Base-by-base conservation (phyloP, 2,797 vertebrate species). In the Schizopygopsis malacanthus region DNA sequence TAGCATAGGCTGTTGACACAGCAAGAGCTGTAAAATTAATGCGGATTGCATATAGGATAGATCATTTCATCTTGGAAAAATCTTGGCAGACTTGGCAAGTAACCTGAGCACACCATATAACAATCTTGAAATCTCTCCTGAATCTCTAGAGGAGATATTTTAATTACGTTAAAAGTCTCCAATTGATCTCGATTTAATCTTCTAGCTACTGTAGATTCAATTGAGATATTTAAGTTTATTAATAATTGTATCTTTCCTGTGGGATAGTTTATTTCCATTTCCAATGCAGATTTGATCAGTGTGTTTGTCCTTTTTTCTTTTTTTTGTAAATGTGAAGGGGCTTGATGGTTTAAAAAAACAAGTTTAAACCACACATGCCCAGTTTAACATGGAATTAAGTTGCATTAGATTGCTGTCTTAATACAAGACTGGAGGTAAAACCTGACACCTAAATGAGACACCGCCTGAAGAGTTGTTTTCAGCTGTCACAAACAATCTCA, bases 401-500 rank as follows among this genome's bases (percentile, higher is more conserved):
- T 67, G 15, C 33, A 84, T 50, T 61, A 47, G 65, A 79, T 79
- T 56, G n/a, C 63, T 56, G 25, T 61, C 52, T 71, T 85, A 28
- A 79, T 78, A 54, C 37, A 15, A 13, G 37, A 76, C 50, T 47
- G 61, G 65, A 82, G 54, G 41, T 70, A 43, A 82, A 83, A 28
- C 81, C 79, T 82, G 87, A 79, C 75, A 81, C 76, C 70, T 83
- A 86, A 87, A 85, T 43, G 43, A 85, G 70, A 79, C 59, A 9
- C 6, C 11, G 85, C 83, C 76, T 69, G 47, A 82, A 67, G 79
- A 88, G 59, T 70, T 80, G 61, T 78, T 67, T 67, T 71, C 63
- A 75, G 71, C 85, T 69, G 89, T 85, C 85, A 75, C 63, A 56
- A 25, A 33, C 41, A 56, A 81, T 87, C 65, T 20, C 54, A 37